Evolutionary conservation across 1,140 invertebrate genomes (phyloP).

Genomic region (Ceratoteleas bidentatus): DNA sequence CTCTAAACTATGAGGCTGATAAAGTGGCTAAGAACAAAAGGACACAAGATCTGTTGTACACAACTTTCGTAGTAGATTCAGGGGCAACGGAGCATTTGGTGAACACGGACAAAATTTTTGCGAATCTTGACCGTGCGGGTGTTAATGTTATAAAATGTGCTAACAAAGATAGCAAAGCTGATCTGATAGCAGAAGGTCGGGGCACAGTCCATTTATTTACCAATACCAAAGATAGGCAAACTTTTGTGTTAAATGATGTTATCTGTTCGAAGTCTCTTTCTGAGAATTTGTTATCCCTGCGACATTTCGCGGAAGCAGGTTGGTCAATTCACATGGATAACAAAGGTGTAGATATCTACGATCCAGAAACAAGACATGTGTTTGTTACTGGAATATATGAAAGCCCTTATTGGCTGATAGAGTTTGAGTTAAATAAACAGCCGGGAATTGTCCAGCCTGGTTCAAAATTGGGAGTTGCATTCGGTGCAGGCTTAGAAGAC

Average conservation of each 20-base stretch:
- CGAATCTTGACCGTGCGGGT: not conserved
- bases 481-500: not conserved
- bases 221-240: not conserved
- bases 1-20: not conserved
- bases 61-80: not conserved
- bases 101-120: not conserved
- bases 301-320: not conserved
- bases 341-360: not conserved
- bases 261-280: not conserved
- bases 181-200: not conserved
- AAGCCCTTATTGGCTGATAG: not conserved
- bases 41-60: no score
- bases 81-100: not conserved
- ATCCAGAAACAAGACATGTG: not conserved
- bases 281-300: not conserved
- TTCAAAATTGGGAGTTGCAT: not conserved
- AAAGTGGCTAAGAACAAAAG: not conserved
- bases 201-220: not conserved
- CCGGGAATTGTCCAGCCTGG: not conserved
- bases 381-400: not conserved
- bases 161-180: not conserved
- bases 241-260: not conserved
- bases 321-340: not conserved
- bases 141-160: not conserved
- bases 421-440: not conserved